These are phyloP conservation scores for Osmerus mordax DNA, from an alignment of 2,113 vertebrate genomes.

Conservation along the genomic window DNA sequence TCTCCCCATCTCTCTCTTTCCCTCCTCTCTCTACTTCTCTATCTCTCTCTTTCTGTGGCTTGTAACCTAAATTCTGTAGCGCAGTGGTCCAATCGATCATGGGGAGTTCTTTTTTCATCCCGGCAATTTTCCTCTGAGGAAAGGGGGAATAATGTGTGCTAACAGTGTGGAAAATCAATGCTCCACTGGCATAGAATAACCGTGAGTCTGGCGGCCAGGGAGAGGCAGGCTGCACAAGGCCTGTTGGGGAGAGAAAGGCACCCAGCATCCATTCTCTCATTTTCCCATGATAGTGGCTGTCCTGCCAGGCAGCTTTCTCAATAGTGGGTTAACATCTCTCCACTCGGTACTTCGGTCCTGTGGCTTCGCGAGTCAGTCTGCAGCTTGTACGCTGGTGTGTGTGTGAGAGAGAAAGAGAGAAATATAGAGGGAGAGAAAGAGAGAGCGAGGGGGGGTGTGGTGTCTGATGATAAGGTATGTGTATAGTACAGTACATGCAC, in stretches of 20 bases:
- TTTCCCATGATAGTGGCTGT: slow-evolving; percentile 48
- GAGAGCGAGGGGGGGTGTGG: background rate
- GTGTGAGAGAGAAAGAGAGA: background rate
- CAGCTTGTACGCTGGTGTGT: background rate
- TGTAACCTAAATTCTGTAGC: slow-evolving; percentile 71
- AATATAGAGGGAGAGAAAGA: background rate
- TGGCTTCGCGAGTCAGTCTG: slow-evolving; percentile 2
- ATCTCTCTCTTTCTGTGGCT: slow-evolving; percentile 16
- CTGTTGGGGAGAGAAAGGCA: slow-evolving; percentile 61
- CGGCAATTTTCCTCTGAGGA: slow-evolving; percentile 68
- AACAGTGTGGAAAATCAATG: slow-evolving; percentile 76
- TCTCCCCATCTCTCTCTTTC: no score
- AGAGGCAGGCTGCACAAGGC: slow-evolving; percentile 54
- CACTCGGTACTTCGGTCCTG: slow-evolving; percentile 21
- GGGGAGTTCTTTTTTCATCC: slow-evolving; percentile 63
- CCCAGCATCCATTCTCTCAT: slow-evolving; percentile 52
- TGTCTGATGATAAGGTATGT: no score
- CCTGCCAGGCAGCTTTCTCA: slow-evolving; percentile 46
- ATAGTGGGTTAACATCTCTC: slow-evolving; percentile 58
- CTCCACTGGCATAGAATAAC: slow-evolving; percentile 70
- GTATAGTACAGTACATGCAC: no score
- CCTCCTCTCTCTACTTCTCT: slow-evolving; percentile 47
- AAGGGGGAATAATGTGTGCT: slow-evolving; percentile 73
- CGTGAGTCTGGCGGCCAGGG: slow-evolving; percentile 61
- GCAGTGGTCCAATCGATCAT: slow-evolving; percentile 69